phyloP scores from a whole-genome alignment of 92 coral and sea anemone genomes.

The Umimayanthus chanpuru region DNA sequence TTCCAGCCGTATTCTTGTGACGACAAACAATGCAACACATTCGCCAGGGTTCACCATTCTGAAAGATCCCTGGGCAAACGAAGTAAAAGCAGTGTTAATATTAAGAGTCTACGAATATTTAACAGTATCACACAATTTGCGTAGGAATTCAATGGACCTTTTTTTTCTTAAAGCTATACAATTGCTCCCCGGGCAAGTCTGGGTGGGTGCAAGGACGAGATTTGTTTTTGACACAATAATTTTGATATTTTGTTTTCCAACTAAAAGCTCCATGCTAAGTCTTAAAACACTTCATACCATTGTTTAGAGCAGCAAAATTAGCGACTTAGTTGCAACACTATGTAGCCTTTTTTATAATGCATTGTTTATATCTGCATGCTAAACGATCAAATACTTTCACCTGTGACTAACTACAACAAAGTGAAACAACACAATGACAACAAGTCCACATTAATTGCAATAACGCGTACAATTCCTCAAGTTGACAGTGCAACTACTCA shows the following conservation, averaged over 20 bases:
- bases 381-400: too few species aligned
- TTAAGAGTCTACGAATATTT: background rate
- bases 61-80: slow-evolving; percentile 7
- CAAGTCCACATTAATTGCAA: background rate
- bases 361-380: too few species aligned
- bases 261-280: background rate
- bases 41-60: slow-evolving; percentile 3
- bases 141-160: background rate
- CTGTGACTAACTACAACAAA: too few species aligned
- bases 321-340: too few species aligned
- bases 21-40: slow-evolving; percentile 37
- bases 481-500: slow-evolving; percentile 41
- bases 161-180: background rate
- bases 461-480: background rate
- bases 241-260: too few species aligned
- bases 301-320: too few species aligned
- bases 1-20: background rate
- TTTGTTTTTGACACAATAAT: too few species aligned
- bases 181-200: too few species aligned
- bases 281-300: background rate
- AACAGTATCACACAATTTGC: background rate
- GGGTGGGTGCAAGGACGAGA: too few species aligned
- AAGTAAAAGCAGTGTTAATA: background rate
- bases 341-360: too few species aligned
- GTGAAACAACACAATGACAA: too few species aligned